phyloP scores from a whole-genome alignment of 92 coral and sea anemone genomes.

The Palythoa heliodiscus region DNA sequence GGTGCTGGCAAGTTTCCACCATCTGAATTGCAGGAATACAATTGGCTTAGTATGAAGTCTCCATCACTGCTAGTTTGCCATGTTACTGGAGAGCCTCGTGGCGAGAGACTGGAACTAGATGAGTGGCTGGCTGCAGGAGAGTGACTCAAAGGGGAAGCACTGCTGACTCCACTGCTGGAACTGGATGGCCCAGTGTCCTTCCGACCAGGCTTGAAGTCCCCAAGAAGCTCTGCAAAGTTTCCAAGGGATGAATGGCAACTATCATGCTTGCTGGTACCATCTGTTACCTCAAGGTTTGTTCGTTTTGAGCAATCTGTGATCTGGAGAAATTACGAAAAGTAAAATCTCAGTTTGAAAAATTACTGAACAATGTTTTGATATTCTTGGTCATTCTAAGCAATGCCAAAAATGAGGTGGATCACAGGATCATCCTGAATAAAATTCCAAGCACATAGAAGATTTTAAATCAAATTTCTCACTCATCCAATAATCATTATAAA shows the following conservation, averaged over 20 bases:
- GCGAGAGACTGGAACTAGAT: constrained; percentile 67
- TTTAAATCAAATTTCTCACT: too few species aligned
- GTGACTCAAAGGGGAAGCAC: constrained; percentile 95
- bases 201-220: constrained; percentile 49
- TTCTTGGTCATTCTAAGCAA: neutral
- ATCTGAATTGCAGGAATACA: constrained; percentile 22
- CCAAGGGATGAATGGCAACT: constrained; percentile 19
- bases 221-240: constrained; percentile 41
- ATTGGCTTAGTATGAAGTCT: constrained; percentile 49
- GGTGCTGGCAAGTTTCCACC: constrained; percentile 26
- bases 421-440: too few species aligned
- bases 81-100: constrained; percentile 66
- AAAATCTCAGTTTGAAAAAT: neutral
- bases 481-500: too few species aligned
- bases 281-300: constrained; percentile 25
- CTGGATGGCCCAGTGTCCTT: constrained; percentile 80
- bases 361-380: neutral
- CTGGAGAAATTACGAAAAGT: neutral
- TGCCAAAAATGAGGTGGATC: too few species aligned
- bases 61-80: constrained; percentile 77
- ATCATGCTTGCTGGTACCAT: constrained; percentile 13
- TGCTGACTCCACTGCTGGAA: constrained; percentile 95
- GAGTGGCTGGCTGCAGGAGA: constrained; percentile 93
- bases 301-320: constrained; percentile 32
- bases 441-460: too few species aligned